Percentiles rank a stretch among this genome's conserved stretches.
These are phyloP conservation scores for Crocodylus rhombifer DNA, from an alignment of 2,797 vertebrate genomes.

Conservation along the genomic window DNA sequence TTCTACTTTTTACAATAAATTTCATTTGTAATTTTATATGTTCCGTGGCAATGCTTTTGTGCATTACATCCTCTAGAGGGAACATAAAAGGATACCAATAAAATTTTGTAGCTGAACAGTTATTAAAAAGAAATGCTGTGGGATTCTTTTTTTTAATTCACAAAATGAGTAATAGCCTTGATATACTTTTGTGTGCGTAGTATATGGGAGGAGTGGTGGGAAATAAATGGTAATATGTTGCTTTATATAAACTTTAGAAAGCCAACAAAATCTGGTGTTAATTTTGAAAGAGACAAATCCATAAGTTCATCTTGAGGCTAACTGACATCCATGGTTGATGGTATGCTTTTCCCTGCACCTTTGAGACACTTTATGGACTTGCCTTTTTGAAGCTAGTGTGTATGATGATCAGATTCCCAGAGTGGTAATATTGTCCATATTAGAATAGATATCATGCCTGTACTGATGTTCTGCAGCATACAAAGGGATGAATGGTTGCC, in stretches of 20 bases:
- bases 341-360: neutral
- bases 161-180: conserved; percentile 72
- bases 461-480: neutral
- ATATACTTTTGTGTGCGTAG: conserved; percentile 57
- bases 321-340: neutral
- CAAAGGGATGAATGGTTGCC: neutral
- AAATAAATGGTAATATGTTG: neutral
- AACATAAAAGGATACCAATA: conserved; percentile 93
- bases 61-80: conserved; percentile 86
- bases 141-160: conserved; percentile 78
- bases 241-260: neutral
- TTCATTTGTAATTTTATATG: conserved; percentile 90
- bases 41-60: conserved; percentile 87
- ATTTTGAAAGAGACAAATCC: neutral
- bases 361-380: neutral
- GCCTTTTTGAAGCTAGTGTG: neutral
- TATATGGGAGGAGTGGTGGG: neutral
- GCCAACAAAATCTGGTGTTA: neutral
- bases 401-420: neutral
- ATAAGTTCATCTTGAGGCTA: neutral
- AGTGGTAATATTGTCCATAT: neutral
- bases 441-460: neutral
- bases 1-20: conserved; percentile 90
- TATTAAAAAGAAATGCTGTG: conserved; percentile 93
- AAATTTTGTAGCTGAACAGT: conserved; percentile 98